phyloP scores from a whole-genome alignment of 2,113 vertebrate species.

The Uria lomvia region DNA sequence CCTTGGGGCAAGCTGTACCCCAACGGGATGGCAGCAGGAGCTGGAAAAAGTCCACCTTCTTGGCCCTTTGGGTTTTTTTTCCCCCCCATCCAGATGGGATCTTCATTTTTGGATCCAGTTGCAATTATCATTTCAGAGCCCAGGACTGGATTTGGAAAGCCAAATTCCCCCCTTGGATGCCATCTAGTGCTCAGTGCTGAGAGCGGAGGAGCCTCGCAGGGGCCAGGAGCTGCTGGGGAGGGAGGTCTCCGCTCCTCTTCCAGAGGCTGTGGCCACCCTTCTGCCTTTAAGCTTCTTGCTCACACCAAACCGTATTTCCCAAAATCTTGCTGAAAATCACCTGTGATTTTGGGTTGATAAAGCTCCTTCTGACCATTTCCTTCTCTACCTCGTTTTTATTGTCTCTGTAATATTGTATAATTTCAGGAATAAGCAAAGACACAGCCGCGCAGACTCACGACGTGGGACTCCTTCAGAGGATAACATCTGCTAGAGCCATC shows the following conservation, averaged over 20 bases:
- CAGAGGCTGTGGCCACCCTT: not conserved
- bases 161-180: not conserved
- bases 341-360: not conserved
- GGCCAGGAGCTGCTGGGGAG: not conserved
- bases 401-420: not conserved
- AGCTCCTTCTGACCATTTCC: not conserved
- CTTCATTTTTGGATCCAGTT: not conserved
- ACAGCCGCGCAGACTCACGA: not conserved
- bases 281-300: not conserved
- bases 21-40: not conserved
- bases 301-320: not conserved
- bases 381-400: not conserved
- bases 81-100: not conserved
- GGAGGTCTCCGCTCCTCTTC: not conserved
- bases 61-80: accelerated
- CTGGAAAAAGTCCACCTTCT: not conserved
- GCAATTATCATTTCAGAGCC: not conserved
- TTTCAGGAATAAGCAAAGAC: not conserved
- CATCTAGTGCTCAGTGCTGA: slow-evolving; percentile 24
- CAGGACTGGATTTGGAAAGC: not conserved
- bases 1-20: not conserved
- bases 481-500: not conserved
- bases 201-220: not conserved
- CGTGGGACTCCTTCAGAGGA: not conserved
- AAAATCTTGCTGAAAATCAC: not conserved